Evolutionary conservation across 64 coral and sea anemone genomes (phyloP).

Genomic region (Porites australiensis): DNA sequence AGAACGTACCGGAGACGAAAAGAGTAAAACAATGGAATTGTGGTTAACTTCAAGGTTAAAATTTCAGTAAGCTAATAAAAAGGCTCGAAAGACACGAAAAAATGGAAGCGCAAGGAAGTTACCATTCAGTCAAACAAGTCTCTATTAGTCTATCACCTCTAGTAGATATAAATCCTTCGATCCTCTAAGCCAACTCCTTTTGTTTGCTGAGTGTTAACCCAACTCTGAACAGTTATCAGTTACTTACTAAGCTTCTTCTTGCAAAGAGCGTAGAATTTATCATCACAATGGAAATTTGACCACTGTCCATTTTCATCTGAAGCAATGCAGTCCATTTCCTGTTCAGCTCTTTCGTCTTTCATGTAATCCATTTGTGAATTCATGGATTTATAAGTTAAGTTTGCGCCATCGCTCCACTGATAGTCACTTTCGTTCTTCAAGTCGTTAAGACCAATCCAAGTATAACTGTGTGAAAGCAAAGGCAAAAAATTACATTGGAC

Average conservation of each 20-base stretch:
- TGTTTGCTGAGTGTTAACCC: not conserved
- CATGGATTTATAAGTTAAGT: conserved; percentile 68
- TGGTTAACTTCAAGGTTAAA: no score
- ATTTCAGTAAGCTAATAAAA: no score
- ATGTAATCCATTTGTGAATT: conserved; percentile 85
- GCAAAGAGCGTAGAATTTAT: conserved; percentile 89
- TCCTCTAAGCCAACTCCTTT: no score
- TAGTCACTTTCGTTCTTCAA: conserved; percentile 80
- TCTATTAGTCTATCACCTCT: no score
- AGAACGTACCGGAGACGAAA: no score
- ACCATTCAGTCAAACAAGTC: no score
- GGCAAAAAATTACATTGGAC: no score
- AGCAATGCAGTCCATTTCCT: conserved; percentile 82
- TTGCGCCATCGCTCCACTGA: conserved; percentile 68
- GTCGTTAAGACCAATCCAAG: conserved; percentile 89
- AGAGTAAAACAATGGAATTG: no score
- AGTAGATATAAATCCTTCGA: no score
- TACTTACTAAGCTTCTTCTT: conserved; percentile 90
- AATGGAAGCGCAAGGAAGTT: no score
- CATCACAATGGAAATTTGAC: conserved; percentile 92
- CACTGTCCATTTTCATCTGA: conserved; percentile 79
- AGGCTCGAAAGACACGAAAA: no score
- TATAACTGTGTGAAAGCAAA: conserved; percentile 53
- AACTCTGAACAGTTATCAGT: not conserved
- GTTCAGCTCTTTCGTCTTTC: conserved; percentile 63